Base-by-base conservation (phyloP, 2,888 invertebrate species). In the Plemyria rubiginata region DNA sequence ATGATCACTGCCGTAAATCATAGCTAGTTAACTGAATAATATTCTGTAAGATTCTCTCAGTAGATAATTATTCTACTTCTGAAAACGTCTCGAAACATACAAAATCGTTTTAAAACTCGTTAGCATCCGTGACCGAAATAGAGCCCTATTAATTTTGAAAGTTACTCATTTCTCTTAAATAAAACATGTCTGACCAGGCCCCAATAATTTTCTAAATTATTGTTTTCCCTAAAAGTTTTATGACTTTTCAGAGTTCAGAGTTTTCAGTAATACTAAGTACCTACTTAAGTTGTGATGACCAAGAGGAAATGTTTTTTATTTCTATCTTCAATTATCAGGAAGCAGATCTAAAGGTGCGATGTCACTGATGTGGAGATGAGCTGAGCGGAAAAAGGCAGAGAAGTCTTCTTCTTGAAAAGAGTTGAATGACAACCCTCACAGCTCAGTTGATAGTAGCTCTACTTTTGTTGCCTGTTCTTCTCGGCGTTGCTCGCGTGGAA, bases 261-360 rank as follows among this genome's bases (percentile, higher is more conserved):
- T 36, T 55, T 22, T 38, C 36, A 49, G 28, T 4, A n/a, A n/a
- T n/a, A n/a, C n/a, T n/a, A 22, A 38, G 32, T 32, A 32, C 6
- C 1, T 5, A 32, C 6, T 9, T 38, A 46, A 46, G 13, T 6
- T 41, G 29, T 8, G 36, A n/a, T 58, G 62, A 62, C 45, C 38
- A 41, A 49, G 52, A 52, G 36, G 49, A 49, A 50, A 43, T 2
- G 38, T 49, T 41, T 22, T n/a, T 48, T 29, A 41, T 22, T n/a
- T 8, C 11, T 45, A 43, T 11, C 16, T 16, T 15, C 29, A 36
- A 41, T 9, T 64, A 76, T 76, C 66, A 52, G 52, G 71, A 70
- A 70, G 64, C 49, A 56, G 62, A 70, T 63, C 55, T 63, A 63
- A 67, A 32, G 32, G 0, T 5, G 32, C 32, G 32, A 6, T 38